Base-by-base conservation (phyloP, 2,113 vertebrate genomes). In the Myodes glareolus region DNA sequence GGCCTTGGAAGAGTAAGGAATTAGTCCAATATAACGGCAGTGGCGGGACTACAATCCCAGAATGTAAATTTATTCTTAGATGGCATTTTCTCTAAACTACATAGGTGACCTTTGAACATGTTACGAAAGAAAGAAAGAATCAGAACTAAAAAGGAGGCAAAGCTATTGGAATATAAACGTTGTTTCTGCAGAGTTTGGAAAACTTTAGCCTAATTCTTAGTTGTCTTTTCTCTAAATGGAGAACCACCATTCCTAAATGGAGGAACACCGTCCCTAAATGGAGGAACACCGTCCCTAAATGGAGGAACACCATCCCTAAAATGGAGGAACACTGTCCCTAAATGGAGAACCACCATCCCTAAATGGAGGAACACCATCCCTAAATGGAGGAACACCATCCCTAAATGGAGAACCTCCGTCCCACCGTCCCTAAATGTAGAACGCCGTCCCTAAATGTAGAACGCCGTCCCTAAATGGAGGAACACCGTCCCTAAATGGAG, bases 151-250 rank as follows among this genome's bases (percentile, higher is more conserved):
- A 45, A 29, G 70, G 42, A 92, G 88, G 27, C 58, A 70, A 86
- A 78, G 93, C 58, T 33, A 88, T 90, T 25, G 63, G 33, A 47
- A 78, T 77, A 8, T 75, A 91, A 58, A 93, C 39, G 23, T 5
- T 65, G 42, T 78, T 21, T 78, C 25, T 77, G 63, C n/a, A 11
- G 90, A 23, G 45, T 88, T 47, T 77, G 7, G 39, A 36, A 73
- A 65, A 89, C 0, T 88, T 45, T 19, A 88, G 8, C 27, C 78
- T 77, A 61, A 81, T 63, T 82, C 39, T 92, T 27, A 84, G 55
- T 47, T 36, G 52, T n/a, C 29, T 94, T 33, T 92, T 80, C 67
- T 80, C 77, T 90, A 78, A 95, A 90, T 52, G 23, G 63, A 55
- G 52, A 55, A 55, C 10, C 52, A 55, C 52, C 52, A 47, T n/a